Evolutionary conservation across 2,888 invertebrate species (phyloP), one percentile per base, ranked within the genome.

Genomic region (Sipha maydis): DNA sequence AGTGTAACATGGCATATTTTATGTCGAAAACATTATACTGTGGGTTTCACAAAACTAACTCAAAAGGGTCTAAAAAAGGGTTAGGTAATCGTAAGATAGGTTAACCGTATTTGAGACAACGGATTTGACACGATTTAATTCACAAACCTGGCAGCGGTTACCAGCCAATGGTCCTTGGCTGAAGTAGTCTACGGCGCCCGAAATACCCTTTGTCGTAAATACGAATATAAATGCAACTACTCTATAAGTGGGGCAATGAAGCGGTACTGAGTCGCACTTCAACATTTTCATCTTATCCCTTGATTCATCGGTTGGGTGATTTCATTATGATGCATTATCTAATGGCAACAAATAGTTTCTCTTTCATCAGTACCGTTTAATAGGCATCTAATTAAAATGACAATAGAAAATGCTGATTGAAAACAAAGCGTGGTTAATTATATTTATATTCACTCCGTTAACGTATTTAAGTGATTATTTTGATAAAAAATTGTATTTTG

Each of bases 101-200:
- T 34, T 61, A 84, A 84, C 61, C 75, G 61, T 61, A 61, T 83
- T 83, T 56, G 73, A 83, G 34, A 73, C 76, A 41, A 76, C 84
- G 61, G 41, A 84, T 61, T 84, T 84, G 61, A 84, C 61, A 67
- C 76, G 67, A 69, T 77, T 75, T 67, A 77, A 85, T 85, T 85
- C 31, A 67, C 76, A 31, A 85, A 67, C 41, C 84, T 77, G 77
- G 84, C 77, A 84, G 84, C 25, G 76, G 84, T 77, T 77, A 67
- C 56, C 48, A 31, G 0, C 41, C 67, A 48, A 84, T 41, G 67
- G 67, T 77, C 41, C 84, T 85, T 48, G 61, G 76, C 38, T 84
- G 41, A 76, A 85, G 84, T 77, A 48, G 76, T 67, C 84, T 84
- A 38, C 61, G 41, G 61, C 61, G 61, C 61, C 61, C 61, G 34